phyloP scores from a whole-genome alignment of 2,113 vertebrate species.

The Aphyosemion australe region DNA sequence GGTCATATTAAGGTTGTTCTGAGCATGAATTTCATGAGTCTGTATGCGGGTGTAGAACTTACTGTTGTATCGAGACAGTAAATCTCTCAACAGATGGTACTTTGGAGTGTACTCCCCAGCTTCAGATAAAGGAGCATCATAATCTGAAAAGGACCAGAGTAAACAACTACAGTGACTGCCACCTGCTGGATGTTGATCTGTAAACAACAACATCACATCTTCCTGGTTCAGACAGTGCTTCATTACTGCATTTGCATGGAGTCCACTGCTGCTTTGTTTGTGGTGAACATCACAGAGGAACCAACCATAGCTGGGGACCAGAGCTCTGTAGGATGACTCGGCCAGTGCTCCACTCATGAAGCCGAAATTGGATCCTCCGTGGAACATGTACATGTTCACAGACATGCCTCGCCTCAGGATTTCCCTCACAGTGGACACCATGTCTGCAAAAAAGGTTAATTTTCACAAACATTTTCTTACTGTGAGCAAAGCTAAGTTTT shows the following conservation, averaged over 20 bases:
- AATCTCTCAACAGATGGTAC: conserved; percentile 86
- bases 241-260: conserved; percentile 29
- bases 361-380: conserved; percentile 94
- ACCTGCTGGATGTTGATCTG: conserved; percentile 38
- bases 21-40: neutral
- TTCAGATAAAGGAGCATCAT: conserved; percentile 91
- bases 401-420: conserved; percentile 85
- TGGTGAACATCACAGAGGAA: conserved; percentile 14
- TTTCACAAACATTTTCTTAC: neutral
- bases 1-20: neutral
- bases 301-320: conserved; percentile 92
- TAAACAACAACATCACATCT: neutral
- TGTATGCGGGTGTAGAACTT: neutral
- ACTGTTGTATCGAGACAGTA: conserved; percentile 85
- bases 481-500: too few species aligned
- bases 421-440: conserved; percentile 82
- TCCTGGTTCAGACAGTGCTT: neutral
- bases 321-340: conserved; percentile 83
- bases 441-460: conserved; percentile 74
- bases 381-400: conserved; percentile 96
- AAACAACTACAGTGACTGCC: conserved; percentile 28
- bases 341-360: conserved; percentile 89
- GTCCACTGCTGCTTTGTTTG: conserved; percentile 7
- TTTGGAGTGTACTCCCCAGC: conserved; percentile 94
- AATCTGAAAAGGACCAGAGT: conserved; percentile 81